phyloP scores from a whole-genome alignment of 2,113 vertebrate genomes.

The Chamaetylas fuelleborni region DNA sequence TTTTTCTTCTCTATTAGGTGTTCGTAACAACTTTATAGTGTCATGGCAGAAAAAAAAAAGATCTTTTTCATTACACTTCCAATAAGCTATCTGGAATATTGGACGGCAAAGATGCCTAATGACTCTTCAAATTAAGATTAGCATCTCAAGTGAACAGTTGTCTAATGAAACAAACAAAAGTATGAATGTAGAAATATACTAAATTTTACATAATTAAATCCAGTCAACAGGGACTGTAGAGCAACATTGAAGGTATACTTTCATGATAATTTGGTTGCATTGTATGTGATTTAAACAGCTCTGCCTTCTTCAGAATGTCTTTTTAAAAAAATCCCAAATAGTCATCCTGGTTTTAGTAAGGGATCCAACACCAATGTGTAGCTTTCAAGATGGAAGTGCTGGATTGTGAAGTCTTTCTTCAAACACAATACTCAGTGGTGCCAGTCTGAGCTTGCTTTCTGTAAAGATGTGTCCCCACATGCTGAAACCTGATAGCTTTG shows the following conservation, averaged over 20 bases:
- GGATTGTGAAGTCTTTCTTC: neutral
- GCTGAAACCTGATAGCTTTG: neutral
- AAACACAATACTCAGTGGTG: neutral
- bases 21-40: neutral
- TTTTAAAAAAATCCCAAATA: fast-evolving
- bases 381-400: neutral
- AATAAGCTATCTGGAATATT: neutral
- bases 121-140: neutral
- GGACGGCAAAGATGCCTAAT: neutral
- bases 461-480: neutral
- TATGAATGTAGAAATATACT: neutral
- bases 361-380: too few relatives aligned
- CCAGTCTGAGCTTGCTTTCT: neutral
- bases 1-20: neutral
- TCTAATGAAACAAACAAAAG: neutral
- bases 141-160: neutral
- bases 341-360: too few relatives aligned
- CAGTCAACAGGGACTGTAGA: neutral
- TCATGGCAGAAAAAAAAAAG: neutral
- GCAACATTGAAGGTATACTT: neutral
- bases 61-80: neutral
- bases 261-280: neutral
- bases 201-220: neutral
- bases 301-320: neutral
- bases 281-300: neutral